phyloP scores from a whole-genome alignment of 2,113 vertebrate species.

The Paracyprichromis sp. region DNA sequence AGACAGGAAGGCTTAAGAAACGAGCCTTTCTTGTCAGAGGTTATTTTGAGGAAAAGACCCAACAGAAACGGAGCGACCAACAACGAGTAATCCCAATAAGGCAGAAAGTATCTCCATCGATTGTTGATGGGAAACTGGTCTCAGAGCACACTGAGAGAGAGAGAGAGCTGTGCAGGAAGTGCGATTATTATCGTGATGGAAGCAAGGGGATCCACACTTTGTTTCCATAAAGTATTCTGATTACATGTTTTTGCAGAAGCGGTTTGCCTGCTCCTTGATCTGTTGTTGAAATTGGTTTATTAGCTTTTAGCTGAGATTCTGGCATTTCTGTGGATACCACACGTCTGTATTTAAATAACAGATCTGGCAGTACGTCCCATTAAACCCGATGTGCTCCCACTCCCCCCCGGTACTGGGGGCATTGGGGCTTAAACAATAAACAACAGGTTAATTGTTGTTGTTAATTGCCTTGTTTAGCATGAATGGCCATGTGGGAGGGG shows the following conservation, averaged over 20 bases:
- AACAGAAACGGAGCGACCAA: not conserved
- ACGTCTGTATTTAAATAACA: not conserved
- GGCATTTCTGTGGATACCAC: not conserved
- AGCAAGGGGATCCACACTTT: not conserved
- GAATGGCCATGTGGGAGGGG: not conserved
- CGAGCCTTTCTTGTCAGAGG: not conserved
- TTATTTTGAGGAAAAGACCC: not conserved
- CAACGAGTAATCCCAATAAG: not conserved
- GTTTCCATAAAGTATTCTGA: not conserved
- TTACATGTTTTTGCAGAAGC: not conserved
- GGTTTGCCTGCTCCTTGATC: not conserved
- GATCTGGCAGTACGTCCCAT: not conserved
- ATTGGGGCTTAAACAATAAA: not conserved
- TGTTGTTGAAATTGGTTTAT: not conserved
- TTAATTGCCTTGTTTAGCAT: not conserved
- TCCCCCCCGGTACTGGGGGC: not conserved
- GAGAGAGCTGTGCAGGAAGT: not conserved
- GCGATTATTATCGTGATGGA: accelerated
- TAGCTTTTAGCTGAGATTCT: not conserved
- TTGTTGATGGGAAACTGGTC: not conserved
- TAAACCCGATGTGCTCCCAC: not conserved
- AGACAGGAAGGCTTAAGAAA: not conserved
- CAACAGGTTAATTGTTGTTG: not conserved
- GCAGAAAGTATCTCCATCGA: not conserved
- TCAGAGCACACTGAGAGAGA: not conserved